These are phyloP conservation scores for Globicephala melas DNA, from an alignment of 2,113 vertebrate species.

Conservation along the genomic window DNA sequence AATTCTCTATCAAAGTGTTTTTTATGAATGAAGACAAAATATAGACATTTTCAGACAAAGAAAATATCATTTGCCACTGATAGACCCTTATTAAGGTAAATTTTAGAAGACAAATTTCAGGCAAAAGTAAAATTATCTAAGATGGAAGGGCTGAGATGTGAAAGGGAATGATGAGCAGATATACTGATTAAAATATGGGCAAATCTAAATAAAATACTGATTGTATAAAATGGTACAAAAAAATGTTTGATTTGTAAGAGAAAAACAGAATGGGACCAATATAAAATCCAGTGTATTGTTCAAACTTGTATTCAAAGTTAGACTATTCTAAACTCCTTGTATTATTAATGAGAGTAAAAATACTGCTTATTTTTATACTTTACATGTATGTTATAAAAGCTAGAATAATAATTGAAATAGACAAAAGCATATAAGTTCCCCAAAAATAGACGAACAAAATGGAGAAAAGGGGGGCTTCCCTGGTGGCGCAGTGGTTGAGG, in stretches of 20 bases:
- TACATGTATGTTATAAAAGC: neutral
- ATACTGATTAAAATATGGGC: neutral
- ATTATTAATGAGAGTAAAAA: neutral
- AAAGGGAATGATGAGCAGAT: neutral
- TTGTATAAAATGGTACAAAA: neutral
- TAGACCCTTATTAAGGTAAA: neutral
- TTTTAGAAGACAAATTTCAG: neutral
- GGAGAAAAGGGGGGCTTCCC: neutral
- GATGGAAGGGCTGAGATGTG: neutral
- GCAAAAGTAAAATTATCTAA: neutral
- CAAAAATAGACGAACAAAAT: neutral
- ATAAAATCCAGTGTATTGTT: neutral
- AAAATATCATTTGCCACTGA: neutral
- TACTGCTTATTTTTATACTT: neutral
- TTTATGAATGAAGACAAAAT: constrained; percentile 7
- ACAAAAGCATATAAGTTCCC: neutral
- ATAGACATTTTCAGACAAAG: neutral
- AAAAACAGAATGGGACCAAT: neutral
- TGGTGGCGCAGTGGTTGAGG: too few species aligned
- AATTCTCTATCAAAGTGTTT: neutral
- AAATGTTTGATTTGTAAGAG: neutral
- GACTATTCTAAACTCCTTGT: neutral
- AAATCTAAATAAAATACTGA: neutral
- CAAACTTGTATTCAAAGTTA: neutral
- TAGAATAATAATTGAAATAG: neutral